phyloP scores from a whole-genome alignment of 2,888 invertebrate genomes.

The Campoletis raptor region DNA sequence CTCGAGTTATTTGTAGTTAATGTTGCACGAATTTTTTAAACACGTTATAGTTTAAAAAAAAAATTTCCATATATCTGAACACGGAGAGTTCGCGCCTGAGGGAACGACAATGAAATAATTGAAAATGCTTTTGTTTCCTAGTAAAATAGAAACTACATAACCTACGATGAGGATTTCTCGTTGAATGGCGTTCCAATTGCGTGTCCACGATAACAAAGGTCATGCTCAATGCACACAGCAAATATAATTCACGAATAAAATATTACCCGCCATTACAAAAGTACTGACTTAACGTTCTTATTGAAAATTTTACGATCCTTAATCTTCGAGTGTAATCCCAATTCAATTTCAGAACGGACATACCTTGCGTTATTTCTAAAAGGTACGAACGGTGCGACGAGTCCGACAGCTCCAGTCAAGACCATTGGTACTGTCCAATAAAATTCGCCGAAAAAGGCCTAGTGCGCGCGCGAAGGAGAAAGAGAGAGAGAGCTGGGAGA shows the following conservation, averaged over 20 bases:
- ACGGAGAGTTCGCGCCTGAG: too few relatives aligned
- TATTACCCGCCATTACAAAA: neutral
- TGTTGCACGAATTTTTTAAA: too few relatives aligned
- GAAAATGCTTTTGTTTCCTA: neutral
- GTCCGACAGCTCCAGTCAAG: neutral
- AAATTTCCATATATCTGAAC: too few relatives aligned
- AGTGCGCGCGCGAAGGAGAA: constrained; percentile 28
- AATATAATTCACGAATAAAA: neutral
- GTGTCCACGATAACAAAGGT: neutral
- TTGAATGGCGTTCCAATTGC: neutral
- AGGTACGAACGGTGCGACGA: neutral
- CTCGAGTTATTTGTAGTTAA: too few relatives aligned
- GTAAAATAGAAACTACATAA: neutral
- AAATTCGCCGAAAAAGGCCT: constrained; percentile 23
- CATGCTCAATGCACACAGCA: neutral
- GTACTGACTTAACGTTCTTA: neutral
- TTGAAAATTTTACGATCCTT: neutral
- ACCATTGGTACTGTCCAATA: constrained; percentile 32
- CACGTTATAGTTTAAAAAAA: too few relatives aligned
- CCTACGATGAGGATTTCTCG: neutral
- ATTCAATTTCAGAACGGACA: neutral
- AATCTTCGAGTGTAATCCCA: neutral
- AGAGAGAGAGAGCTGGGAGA: constrained; percentile 28
- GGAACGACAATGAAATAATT: neutral
- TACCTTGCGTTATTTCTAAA: constrained; percentile 14